phyloP scores from a whole-genome alignment of 2,797 vertebrate genomes.

The Allenopithecus nigroviridis region DNA sequence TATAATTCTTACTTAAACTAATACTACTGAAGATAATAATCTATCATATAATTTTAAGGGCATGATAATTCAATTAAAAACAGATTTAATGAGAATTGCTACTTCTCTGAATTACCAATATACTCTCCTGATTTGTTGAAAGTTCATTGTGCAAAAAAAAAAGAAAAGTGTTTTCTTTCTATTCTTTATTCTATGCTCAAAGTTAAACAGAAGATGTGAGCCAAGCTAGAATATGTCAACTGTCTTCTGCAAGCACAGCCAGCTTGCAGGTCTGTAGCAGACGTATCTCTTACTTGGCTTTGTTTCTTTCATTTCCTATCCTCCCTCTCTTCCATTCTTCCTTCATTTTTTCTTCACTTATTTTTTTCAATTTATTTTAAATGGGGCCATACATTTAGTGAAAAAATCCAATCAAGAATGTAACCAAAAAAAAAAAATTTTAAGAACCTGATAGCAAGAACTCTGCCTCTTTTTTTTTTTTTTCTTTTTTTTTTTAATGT shows the following conservation, averaged over 20 bases:
- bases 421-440: neutral
- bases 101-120: constrained; percentile 27
- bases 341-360: neutral
- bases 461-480: neutral
- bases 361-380: rapidly evolving
- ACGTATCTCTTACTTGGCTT: neutral
- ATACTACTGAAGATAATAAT: neutral
- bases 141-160: neutral
- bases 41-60: neutral
- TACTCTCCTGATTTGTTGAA: constrained; percentile 34
- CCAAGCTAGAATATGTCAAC: neutral
- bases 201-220: neutral
- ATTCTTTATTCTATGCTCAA: neutral
- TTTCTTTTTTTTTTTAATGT: neutral
- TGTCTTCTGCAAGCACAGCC: neutral
- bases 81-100: constrained; percentile 32
- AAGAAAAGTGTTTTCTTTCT: neutral
- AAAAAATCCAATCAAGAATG: neutral
- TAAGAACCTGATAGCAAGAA: neutral
- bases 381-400: neutral
- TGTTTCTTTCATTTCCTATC: neutral
- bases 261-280: neutral
- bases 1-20: constrained; percentile 58
- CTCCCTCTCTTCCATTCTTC: neutral
- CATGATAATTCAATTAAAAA: neutral